Evolutionary conservation across 2,888 invertebrate species (phyloP), one percentile per base, ranked within the genome.

Genomic region (Notodonta dromedarius): DNA sequence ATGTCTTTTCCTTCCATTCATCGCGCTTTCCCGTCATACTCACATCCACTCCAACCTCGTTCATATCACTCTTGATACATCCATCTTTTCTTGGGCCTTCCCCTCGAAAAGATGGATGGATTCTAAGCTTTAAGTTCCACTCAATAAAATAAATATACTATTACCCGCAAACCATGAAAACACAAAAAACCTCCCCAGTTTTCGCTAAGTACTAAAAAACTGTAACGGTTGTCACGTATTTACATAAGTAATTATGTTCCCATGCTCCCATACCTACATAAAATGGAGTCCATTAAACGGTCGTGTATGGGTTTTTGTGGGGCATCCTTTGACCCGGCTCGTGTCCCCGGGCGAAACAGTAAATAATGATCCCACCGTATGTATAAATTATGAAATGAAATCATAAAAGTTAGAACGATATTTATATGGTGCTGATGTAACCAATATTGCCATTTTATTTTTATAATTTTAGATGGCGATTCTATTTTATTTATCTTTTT

Each of bases 351-450:
- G 87, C 88, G 66, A 85, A 87, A 87, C 87, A 87, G 87, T 88
- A 88, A 88, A 87, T 88, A 88, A 87, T 87, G 88, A 87, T 84
- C 81, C 77, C 70, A 73, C 75, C 78, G 81, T 80, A 84, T 84
- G 82, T 83, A 84, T 87, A 85, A 85, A 86, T 87, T 87, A 88
- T 82, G 83, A 87, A 87, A 88, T 80, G 82, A 84, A 86, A 85
- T 84, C 84, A 85, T 84, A 86, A 84, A 86, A 78, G 76, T 78
- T 81, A 73, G 70, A 70, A 67, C 52, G 59, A 58, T 60, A 83
- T 73, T 0, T 75, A 4, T 76, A 71, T 59, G 61, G 82, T 84
- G 85, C 51, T 79, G 82, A 35, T 70, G 51, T 67, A 69, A 76
- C 70, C 56, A 13, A 9, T 8, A 9, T 52, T 32, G 32, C 5